Percentiles rank a stretch among this genome's conserved stretches.
These are phyloP conservation scores for Idaea dimidiata DNA, from an alignment of 2,888 invertebrate species.

Conservation along the genomic window DNA sequence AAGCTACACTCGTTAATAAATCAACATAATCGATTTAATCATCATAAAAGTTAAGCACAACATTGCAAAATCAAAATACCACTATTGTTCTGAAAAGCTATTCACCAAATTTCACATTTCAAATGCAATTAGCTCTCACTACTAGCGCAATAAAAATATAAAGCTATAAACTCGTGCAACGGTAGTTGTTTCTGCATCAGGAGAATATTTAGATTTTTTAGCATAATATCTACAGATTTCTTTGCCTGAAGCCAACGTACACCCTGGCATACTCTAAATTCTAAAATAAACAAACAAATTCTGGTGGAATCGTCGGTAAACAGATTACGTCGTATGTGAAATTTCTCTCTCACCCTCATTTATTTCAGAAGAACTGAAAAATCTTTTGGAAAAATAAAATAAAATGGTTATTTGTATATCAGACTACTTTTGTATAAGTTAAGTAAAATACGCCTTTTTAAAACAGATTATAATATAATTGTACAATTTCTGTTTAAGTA, in stretches of 20 bases:
- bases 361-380: conserved; percentile 8
- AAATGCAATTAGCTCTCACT: neutral
- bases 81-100: neutral
- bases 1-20: neutral
- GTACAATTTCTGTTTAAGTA: too few species aligned
- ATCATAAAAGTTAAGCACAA: neutral
- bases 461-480: too few species aligned
- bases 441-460: too few species aligned
- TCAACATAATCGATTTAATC: neutral
- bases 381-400: too few species aligned
- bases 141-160: neutral
- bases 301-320: conserved; percentile 19
- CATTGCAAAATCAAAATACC: neutral
- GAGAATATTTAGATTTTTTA: conserved; percentile 6
- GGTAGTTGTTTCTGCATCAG: neutral
- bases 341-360: conserved; percentile 16
- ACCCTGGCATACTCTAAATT: conserved; percentile 14
- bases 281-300: conserved; percentile 22
- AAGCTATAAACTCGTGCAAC: neutral
- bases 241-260: conserved; percentile 12
- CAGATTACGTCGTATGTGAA: conserved; percentile 18
- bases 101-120: neutral
- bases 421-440: too few species aligned
- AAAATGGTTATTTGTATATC: too few species aligned
- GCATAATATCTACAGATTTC: conserved; percentile 9